phyloP scores from a whole-genome alignment of 2,113 vertebrate species.

The Indicator maculatus region DNA sequence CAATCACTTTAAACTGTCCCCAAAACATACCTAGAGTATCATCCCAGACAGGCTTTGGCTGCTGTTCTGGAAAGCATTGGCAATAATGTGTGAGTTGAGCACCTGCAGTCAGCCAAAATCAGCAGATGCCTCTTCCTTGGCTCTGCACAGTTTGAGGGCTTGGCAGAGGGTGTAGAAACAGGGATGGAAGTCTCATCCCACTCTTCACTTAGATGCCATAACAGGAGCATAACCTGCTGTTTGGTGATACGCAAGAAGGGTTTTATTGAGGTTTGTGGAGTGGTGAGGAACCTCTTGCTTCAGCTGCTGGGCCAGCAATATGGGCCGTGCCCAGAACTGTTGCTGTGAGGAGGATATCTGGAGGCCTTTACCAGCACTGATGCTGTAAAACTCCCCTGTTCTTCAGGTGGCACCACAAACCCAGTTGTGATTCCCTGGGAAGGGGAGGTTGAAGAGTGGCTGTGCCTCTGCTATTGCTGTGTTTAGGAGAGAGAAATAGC shows the following conservation, averaged over 20 bases:
- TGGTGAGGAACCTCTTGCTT: background rate
- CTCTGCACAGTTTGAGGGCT: background rate
- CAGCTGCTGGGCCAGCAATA: background rate
- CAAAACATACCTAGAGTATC: background rate
- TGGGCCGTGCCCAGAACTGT: background rate
- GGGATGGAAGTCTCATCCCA: background rate
- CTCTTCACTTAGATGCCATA: background rate
- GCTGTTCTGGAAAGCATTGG: background rate
- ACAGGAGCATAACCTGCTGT: background rate
- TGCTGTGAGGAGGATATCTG: background rate
- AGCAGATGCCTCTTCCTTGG: background rate
- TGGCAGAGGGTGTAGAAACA: background rate
- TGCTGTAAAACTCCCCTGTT: accelerated
- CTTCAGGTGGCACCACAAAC: background rate
- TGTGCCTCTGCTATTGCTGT: background rate
- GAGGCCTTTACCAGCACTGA: background rate
- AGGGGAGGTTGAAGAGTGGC: background rate
- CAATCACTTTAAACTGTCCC: background rate
- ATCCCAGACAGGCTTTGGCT: background rate
- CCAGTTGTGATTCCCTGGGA: background rate
- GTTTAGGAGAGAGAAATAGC: background rate
- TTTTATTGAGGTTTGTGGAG: background rate
- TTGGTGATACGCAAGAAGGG: background rate
- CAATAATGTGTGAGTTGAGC: background rate
- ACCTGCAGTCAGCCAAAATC: background rate